A percentile compares a stretch with the other conserved stretches of the same genome.
These are phyloP conservation scores for Palythoa grandiflora DNA, from an alignment of 92 coral and sea anemone species.

Conservation along the genomic window DNA sequence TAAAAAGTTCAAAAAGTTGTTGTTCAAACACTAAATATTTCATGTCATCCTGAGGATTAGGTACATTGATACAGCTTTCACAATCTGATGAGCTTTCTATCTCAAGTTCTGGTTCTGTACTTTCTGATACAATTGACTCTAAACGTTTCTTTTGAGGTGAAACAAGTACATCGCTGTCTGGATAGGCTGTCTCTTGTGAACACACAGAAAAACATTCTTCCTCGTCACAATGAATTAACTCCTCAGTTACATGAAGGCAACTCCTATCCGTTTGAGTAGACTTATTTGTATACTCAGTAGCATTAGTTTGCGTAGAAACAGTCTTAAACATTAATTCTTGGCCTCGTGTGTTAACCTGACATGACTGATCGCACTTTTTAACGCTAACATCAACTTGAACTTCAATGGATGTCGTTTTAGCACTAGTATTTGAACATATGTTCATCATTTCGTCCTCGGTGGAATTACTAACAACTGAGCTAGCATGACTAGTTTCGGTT, in stretches of 20 bases:
- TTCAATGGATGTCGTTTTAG: not conserved
- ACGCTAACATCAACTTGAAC: not conserved
- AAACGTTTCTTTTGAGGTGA: slow-evolving; percentile 14
- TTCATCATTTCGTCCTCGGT: not conserved
- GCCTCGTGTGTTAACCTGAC: slow-evolving; percentile 10
- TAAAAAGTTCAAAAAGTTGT: not conserved
- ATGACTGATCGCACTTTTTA: slow-evolving; percentile 2
- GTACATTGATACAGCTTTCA: not conserved
- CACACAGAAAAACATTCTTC: not conserved
- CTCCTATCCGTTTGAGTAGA: not conserved
- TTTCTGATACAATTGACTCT: not conserved
- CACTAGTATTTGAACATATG: not conserved
- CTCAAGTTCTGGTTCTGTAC: slow-evolving; percentile 1
- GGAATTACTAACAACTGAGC: not conserved
- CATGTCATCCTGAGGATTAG: slow-evolving; percentile 8
- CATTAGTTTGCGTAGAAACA: slow-evolving; percentile 1
- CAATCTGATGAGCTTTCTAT: not conserved
- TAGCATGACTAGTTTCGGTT: not conserved
- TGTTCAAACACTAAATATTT: slow-evolving; percentile 5
- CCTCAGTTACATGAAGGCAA: not conserved
- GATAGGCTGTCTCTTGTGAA: not conserved
- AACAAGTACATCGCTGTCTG: not conserved
- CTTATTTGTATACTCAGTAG: not conserved
- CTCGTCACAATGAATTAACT: not conserved
- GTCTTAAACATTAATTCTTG: slow-evolving; percentile 5